phyloP scores from a whole-genome alignment of 2,888 invertebrate species.

The Laothoe populi region DNA sequence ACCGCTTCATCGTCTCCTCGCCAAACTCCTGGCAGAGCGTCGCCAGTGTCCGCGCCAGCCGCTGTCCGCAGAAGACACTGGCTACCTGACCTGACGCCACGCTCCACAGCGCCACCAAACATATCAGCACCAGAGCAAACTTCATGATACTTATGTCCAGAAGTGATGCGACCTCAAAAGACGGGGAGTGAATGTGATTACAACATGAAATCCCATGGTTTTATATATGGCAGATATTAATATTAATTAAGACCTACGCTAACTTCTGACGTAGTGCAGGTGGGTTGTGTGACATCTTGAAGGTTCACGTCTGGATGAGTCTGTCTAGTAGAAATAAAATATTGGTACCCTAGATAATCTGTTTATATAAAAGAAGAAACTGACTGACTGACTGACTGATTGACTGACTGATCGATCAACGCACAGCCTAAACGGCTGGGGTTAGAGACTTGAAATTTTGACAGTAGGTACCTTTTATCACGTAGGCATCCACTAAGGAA shows the following conservation, averaged over 20 bases:
- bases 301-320: neutral
- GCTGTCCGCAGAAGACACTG: slow-evolving; percentile 36
- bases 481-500: too few relatives aligned
- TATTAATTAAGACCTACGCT: neutral
- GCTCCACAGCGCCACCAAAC: neutral
- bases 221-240: neutral
- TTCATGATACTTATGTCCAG: neutral
- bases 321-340: neutral
- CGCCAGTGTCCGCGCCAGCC: slow-evolving; percentile 34
- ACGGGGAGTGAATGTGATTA: neutral
- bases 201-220: neutral
- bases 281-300: neutral
- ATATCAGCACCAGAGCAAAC: neutral
- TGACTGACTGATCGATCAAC: too few relatives aligned
- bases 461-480: too few relatives aligned
- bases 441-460: too few relatives aligned
- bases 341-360: too few relatives aligned
- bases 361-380: too few relatives aligned
- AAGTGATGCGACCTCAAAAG: neutral
- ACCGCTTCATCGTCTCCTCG: slow-evolving; percentile 8
- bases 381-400: too few relatives aligned
- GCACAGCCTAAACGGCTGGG: too few relatives aligned
- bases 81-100: slow-evolving; percentile 4
- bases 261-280: neutral
- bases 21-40: slow-evolving; percentile 31